Percentiles rank a stretch among this genome's conserved stretches.
These are phyloP conservation scores for Ophthalmolycus amberensis DNA, from an alignment of 2,113 vertebrate species.

Conservation along the genomic window DNA sequence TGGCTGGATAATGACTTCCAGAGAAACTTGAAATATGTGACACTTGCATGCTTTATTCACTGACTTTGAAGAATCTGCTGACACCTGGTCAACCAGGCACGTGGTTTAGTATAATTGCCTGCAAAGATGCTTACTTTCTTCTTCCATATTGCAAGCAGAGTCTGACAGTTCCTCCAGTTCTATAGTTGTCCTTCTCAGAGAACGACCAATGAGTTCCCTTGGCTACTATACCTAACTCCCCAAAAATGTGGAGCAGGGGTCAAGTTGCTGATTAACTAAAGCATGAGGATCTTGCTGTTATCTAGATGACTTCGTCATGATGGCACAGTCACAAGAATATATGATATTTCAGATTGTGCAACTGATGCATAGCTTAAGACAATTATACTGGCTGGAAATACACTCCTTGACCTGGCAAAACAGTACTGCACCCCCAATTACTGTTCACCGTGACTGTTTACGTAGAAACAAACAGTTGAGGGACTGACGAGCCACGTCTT, in stretches of 20 bases:
- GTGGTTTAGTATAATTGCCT: background rate
- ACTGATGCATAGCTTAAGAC: background rate
- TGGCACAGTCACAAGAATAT: conserved; percentile 2
- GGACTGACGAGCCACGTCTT: background rate
- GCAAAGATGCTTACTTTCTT: background rate
- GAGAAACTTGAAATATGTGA: conserved; percentile 27
- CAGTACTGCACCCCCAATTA: background rate
- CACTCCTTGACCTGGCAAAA: background rate
- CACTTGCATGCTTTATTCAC: background rate
- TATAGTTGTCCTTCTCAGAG: background rate
- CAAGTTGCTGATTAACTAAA: conserved; percentile 6
- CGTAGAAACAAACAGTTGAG: background rate
- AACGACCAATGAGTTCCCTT: background rate
- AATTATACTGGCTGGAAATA: background rate
- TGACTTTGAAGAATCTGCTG: conserved; percentile 26
- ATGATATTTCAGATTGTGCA: background rate
- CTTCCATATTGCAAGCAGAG: background rate
- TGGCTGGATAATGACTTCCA: conserved; percentile 2
- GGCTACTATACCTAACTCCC: background rate
- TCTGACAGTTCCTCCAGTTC: background rate
- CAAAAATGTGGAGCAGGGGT: background rate
- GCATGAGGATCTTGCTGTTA: background rate
- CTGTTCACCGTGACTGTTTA: background rate
- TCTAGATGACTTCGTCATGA: background rate
- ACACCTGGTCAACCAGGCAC: background rate